Evolutionary conservation across 2,113 vertebrate genomes (phyloP), one percentile per base, ranked within the genome.

Genomic region (Cavia porcellus): DNA sequence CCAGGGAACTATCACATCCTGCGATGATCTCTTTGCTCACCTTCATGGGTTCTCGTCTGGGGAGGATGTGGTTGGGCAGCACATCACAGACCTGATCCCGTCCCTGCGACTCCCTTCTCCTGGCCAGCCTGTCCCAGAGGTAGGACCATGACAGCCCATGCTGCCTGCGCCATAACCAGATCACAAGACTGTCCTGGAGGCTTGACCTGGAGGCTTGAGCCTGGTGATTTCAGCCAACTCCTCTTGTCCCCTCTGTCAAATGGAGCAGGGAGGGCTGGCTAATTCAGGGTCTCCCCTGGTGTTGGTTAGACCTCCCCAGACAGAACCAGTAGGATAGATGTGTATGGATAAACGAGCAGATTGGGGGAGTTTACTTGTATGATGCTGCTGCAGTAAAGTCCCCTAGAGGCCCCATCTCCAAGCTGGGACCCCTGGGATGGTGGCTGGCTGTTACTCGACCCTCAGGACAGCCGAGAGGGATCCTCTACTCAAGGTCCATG

Each of bases 1-100:
- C 98, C 90, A 99, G 99, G 99, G 99, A 57, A 98, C 87, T 38
- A 98, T 99, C 96, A 97, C 98, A 7, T 98, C 98, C 1, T 99
- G 99, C 94, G 99, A 99, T 91, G 92, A 97, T 28, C 98, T 98
- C 42, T 99, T 99, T 97, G 99, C 99, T 20, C 98, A 99, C 95
- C 99, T 99, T 83, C 98, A 99, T 95, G 99, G 99, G 88, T 99
- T 99, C 91, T 79, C 97, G 35, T 94, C 98, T 13, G 10, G 96
- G 0, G 98, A 99, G 70, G 99, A 99, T n/a, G 92, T 99, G 97
- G 97, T 98, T 22, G 99, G 99, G 52, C 92, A 98, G 52, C 97
- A 82, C 38, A 92, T 99, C 95, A 98, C 98, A 82, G 98, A 99
- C 83, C 96, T 99, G 90, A 99, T 99, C 98, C 99, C 99, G 55